phyloP scores from a whole-genome alignment of 1,140 invertebrate species.

The Leptopilina boulardi region DNA sequence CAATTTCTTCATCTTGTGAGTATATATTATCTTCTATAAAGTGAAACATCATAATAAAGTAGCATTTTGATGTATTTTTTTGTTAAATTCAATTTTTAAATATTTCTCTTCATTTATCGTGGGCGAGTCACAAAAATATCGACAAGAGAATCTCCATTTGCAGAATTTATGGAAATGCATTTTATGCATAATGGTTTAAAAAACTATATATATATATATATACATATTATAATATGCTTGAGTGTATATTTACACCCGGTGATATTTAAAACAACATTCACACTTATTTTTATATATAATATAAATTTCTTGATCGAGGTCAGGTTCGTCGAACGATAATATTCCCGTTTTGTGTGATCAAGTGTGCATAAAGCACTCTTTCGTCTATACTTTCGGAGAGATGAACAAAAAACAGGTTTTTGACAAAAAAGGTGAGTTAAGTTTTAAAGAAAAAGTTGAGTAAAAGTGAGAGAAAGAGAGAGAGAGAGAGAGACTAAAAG shows the following conservation, averaged over 20 bases:
- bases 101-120: background rate
- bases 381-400: slow-evolving; percentile 2
- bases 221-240: too few species aligned
- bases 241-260: background rate
- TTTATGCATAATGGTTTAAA: background rate
- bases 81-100: background rate
- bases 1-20: background rate
- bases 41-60: background rate
- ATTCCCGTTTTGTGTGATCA: slow-evolving; percentile 35
- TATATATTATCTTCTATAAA: background rate
- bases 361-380: slow-evolving; percentile 15
- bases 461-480: background rate
- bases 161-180: background rate
- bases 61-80: background rate
- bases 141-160: background rate
- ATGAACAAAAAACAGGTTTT: slow-evolving; percentile 32
- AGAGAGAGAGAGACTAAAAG: slow-evolving; percentile 26
- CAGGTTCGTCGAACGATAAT: slow-evolving; percentile 53
- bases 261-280: background rate
- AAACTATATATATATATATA: too few species aligned
- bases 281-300: background rate
- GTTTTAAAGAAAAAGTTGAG: too few species aligned
- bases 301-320: slow-evolving; percentile 21
- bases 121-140: background rate
- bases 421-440: too few species aligned